These are phyloP conservation scores for Synchiropus splendidus DNA, from an alignment of 2,113 vertebrate genomes.

Conservation along the genomic window DNA sequence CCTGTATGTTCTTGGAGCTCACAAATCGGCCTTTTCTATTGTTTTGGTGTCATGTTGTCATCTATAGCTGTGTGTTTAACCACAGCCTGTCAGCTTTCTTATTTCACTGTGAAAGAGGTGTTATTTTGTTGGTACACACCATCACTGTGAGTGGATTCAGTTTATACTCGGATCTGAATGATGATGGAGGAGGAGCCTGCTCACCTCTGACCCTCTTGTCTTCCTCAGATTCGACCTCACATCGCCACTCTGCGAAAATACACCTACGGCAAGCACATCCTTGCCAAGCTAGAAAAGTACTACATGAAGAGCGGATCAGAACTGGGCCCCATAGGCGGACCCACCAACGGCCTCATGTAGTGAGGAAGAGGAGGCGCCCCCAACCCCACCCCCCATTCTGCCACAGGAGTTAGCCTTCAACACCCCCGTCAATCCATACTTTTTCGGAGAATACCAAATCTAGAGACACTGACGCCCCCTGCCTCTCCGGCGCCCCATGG, in stretches of 20 bases:
- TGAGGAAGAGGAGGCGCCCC: slow-evolving; percentile 7
- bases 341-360: slow-evolving; percentile 91
- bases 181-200: no score
- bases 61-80: no score
- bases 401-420: slow-evolving; percentile 44
- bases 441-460: slow-evolving; percentile 70
- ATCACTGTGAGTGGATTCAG: no score
- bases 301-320: slow-evolving; percentile 98
- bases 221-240: slow-evolving; percentile 87
- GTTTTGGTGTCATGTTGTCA: no score
- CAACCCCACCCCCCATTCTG: slow-evolving; percentile 25
- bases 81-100: no score
- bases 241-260: slow-evolving; percentile 96
- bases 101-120: no score
- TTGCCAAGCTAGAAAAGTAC: slow-evolving; percentile 97
- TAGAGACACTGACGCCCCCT: slow-evolving; percentile 59
- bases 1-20: no score
- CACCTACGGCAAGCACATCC: slow-evolving; percentile 95
- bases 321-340: slow-evolving; percentile 89
- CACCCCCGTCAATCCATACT: slow-evolving; percentile 33
- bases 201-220: background rate
- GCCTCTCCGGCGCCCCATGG: slow-evolving; percentile 38
- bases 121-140: no score
- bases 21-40: no score
- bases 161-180: no score